Conservation (phyloP, 2,113 vertebrate genomes). For the Channa maculata region DNA sequence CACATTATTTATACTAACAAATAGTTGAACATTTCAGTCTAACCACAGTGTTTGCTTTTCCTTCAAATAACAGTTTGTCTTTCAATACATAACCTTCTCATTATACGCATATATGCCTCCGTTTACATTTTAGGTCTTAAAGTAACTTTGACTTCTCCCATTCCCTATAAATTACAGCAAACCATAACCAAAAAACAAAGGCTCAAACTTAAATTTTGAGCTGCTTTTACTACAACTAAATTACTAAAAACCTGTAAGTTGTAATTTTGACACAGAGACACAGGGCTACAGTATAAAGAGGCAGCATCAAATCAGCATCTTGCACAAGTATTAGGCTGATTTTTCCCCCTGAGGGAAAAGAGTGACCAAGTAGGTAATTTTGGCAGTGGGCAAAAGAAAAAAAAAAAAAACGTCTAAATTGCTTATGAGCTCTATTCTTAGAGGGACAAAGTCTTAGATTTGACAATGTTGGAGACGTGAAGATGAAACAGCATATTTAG, state of each 20-base stretch:
- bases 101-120: not conserved
- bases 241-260: too few relatives aligned
- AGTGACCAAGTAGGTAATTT: not conserved
- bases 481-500: slow-evolving; percentile 39
- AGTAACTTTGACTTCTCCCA: not conserved
- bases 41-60: not conserved
- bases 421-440: not conserved
- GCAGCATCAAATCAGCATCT: too few relatives aligned
- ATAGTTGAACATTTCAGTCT: not conserved
- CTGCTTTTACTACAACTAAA: too few relatives aligned
- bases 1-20: slow-evolving; percentile 2
- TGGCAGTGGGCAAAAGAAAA: not conserved
- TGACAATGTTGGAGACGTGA: not conserved
- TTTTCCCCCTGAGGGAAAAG: not conserved
- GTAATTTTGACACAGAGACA: not conserved
- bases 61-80: not conserved
- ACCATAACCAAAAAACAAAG: too few relatives aligned
- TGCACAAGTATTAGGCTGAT: not conserved
- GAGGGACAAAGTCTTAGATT: slow-evolving; percentile 19
- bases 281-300: not conserved
- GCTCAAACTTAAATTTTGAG: too few relatives aligned
- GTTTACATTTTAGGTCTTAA: slow-evolving; percentile 4
- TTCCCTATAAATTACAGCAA: too few relatives aligned
- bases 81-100: not conserved
- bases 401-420: too few relatives aligned